Base-by-base conservation (phyloP, 2,113 vertebrate genomes). In the Otus sunia region DNA sequence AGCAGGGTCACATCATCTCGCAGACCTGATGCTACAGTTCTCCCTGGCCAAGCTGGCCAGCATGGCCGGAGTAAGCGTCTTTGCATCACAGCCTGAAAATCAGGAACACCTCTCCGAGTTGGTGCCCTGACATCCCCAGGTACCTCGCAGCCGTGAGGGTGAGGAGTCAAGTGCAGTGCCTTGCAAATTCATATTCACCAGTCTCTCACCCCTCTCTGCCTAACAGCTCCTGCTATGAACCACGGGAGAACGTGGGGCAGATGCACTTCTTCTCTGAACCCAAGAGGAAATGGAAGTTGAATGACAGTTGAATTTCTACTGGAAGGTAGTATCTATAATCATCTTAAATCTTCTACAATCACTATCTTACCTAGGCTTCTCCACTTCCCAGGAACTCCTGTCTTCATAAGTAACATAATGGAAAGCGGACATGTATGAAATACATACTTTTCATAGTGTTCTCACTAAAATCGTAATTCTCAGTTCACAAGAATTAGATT, bases 61-160 rank as follows among this genome's bases (percentile, higher is more conserved):
- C 47, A 7, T 0, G 27, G 32, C 25, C 25, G 47, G 34, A 45
- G 10, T 10, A 27, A 63, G 14, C 1, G 0, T 11, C 55, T 27
- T 20, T n/a, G 21, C 20, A n/a, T 25, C 16, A 30, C 14, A 39
- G 23, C 13, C 62, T 0, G 0, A 81, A 81, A 58, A n/a, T 3
- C 15, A 58, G 62, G n/a, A 49, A 21, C 3, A 14, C 6, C 12
- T n/a, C 25, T 25, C 34, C 0, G 0, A 45, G 30, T 6, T 1
- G 0, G 58, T 16, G 43, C 43, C 55, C 43, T 26, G 17, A 11
- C 20, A 11, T 32, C 15, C 6, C 39, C 29, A 66, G 47, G 26
- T 68, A 63, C 34, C 49, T 55, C 2, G 0, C 23, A 30, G 27
- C 16, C 23, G 66, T 29, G 29, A 59, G 64, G 18, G 25, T 5